Percentiles rank a stretch among this genome's conserved stretches.
phyloP scores from a whole-genome alignment of 2,797 vertebrate species.

The Staurois parvus region DNA sequence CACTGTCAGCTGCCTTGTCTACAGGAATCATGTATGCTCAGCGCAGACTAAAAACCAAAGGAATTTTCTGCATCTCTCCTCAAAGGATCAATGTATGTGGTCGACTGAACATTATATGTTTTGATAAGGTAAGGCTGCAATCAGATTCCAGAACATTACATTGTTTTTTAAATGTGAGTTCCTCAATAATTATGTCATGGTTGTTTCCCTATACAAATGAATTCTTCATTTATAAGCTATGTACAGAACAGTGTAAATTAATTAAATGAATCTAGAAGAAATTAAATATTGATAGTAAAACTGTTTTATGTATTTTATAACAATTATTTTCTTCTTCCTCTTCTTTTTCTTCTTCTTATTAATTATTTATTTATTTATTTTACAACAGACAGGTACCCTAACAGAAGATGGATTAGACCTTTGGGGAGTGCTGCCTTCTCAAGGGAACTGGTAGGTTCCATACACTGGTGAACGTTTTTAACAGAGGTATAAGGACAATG shows the following conservation, averaged over 20 bases:
- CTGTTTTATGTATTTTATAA: not conserved
- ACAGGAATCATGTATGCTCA: conserved; percentile 73
- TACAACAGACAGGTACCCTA: conserved; percentile 77
- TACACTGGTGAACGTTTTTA: not conserved
- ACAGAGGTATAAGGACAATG: no score
- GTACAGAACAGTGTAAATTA: not conserved
- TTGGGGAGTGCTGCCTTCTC: conserved; percentile 73
- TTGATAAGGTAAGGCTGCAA: conserved; percentile 73
- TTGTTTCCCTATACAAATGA: no score
- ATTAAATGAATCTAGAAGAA: not conserved
- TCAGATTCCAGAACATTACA: not conserved
- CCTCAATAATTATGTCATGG: no score
- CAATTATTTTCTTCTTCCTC: no score
- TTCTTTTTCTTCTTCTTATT: no score
- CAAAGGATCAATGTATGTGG: conserved; percentile 76
- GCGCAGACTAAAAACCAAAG: conserved; percentile 70
- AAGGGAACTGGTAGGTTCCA: conserved; percentile 71
- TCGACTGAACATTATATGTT: conserved; percentile 77
- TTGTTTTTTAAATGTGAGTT: not conserved
- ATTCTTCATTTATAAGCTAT: not conserved
- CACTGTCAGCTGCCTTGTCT: conserved; percentile 73
- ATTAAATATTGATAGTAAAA: not conserved
- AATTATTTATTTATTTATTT: no score
- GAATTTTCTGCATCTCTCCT: conserved; percentile 75
- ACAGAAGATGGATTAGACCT: conserved; percentile 79